Conservation (phyloP, 2,797 vertebrate genomes). For the Distichodus sexfasciatus region DNA sequence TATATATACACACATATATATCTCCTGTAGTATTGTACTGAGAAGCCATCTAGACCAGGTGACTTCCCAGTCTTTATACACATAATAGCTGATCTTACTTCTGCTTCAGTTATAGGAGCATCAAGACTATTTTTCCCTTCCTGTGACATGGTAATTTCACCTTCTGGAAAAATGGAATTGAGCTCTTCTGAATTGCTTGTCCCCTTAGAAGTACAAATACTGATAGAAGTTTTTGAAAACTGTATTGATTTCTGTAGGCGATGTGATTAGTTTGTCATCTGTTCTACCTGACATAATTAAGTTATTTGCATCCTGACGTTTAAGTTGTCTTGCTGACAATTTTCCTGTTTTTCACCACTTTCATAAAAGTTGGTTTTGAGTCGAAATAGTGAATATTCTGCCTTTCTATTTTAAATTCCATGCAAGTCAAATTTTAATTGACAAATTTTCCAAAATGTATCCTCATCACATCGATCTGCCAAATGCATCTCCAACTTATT, state of each 20-base stretch:
- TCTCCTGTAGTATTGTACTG: conserved; percentile 33
- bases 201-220: not conserved
- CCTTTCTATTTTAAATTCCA: conserved; percentile 20
- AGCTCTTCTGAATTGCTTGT: not conserved
- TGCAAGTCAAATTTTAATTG: conserved; percentile 3
- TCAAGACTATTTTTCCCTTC: not conserved
- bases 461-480: not conserved
- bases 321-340: too few relatives aligned
- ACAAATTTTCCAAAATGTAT: not conserved
- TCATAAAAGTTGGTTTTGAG: conserved; percentile 26
- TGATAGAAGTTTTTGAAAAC: conserved; percentile 5
- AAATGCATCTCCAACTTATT: not conserved
- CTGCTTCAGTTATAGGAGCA: not conserved
- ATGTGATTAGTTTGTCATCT: not conserved
- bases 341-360: too few relatives aligned
- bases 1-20: conserved; percentile 31
- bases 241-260: not conserved
- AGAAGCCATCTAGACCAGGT: conserved; percentile 10
- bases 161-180: too few relatives aligned
- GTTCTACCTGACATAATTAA: conserved; percentile 14
- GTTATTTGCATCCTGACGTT: not conserved
- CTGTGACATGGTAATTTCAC: too few relatives aligned
- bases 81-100: not conserved
- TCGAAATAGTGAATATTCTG: conserved; percentile 24
- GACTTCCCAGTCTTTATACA: conserved; percentile 15